A percentile compares a stretch with the other conserved stretches of the same genome.
phyloP scores from a whole-genome alignment of 35 echinoderm and acorn worm species.

The Eucidaris tribuloides region DNA sequence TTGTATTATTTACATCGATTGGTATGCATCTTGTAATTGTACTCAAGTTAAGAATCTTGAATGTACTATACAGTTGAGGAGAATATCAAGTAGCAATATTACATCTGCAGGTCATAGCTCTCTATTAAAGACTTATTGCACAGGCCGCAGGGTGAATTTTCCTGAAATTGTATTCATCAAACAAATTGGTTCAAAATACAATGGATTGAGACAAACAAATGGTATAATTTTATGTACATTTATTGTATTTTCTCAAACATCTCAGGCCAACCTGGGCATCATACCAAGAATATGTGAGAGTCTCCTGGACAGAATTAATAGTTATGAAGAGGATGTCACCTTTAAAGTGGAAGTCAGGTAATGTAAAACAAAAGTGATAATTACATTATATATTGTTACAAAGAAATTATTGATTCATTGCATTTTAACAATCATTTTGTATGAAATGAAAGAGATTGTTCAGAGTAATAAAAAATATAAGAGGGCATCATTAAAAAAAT shows the following conservation, averaged over 20 bases:
- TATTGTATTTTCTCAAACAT: too few species aligned
- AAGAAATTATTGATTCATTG: background rate
- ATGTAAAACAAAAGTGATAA: background rate
- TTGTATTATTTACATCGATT: too few species aligned
- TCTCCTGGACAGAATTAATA: slow-evolving; percentile 65
- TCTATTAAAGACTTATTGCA: background rate
- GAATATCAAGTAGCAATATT: background rate
- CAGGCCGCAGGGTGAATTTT: background rate
- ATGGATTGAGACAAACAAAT: background rate
- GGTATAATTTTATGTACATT: background rate
- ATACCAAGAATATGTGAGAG: slow-evolving; percentile 91
- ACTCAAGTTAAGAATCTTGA: too few species aligned
- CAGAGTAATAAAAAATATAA: background rate
- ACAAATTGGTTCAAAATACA: background rate
- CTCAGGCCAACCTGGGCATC: slow-evolving; percentile 70
- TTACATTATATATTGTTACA: background rate
- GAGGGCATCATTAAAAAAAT: background rate
- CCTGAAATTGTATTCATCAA: background rate
- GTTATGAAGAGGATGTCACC: slow-evolving; percentile 86
- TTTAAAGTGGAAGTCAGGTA: slow-evolving; percentile 98
- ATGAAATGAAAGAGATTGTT: background rate
- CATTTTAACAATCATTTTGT: background rate
- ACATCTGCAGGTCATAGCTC: background rate
- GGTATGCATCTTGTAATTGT: too few species aligned
- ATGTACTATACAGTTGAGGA: too few species aligned